Conservation (phyloP, 2,888 invertebrate genomes). For the Athetis lepigone region DNA sequence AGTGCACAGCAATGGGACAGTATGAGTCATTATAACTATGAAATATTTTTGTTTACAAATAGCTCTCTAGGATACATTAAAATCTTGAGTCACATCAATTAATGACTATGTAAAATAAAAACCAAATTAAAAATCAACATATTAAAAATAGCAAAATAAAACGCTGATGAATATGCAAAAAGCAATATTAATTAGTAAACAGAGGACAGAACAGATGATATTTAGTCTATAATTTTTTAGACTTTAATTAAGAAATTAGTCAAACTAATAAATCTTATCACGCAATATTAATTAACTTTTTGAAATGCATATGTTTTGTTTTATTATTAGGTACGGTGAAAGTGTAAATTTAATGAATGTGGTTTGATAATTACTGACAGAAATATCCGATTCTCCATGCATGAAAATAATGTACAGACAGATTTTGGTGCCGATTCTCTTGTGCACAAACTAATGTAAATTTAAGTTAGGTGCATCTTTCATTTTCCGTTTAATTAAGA, state of each 20-base stretch:
- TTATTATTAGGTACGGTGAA: slow-evolving; percentile 28
- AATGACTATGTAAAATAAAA: too few relatives aligned
- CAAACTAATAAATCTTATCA: slow-evolving; percentile 40
- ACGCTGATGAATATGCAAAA: slow-evolving; percentile 2
- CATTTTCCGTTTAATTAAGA: too few relatives aligned
- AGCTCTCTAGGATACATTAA: too few relatives aligned
- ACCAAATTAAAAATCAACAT: background rate
- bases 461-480: too few relatives aligned
- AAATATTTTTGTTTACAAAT: too few relatives aligned
- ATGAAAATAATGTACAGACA: background rate
- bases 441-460: too few relatives aligned
- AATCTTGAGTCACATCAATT: too few relatives aligned
- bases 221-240: slow-evolving; percentile 23
- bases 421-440: too few relatives aligned
- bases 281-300: slow-evolving; percentile 39
- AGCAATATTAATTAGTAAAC: slow-evolving; percentile 5
- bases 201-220: slow-evolving; percentile 17
- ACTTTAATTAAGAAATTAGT: slow-evolving; percentile 37
- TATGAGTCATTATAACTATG: too few relatives aligned
- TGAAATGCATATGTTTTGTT: slow-evolving; percentile 24
- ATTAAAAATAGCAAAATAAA: background rate
- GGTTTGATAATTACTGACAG: background rate
- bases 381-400: slow-evolving; percentile 14
- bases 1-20: too few relatives aligned
- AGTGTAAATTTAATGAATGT: slow-evolving; percentile 35